Evolutionary conservation across 1,140 invertebrate species (phyloP).

Genomic region (Brachionus rotundiformis): DNA sequence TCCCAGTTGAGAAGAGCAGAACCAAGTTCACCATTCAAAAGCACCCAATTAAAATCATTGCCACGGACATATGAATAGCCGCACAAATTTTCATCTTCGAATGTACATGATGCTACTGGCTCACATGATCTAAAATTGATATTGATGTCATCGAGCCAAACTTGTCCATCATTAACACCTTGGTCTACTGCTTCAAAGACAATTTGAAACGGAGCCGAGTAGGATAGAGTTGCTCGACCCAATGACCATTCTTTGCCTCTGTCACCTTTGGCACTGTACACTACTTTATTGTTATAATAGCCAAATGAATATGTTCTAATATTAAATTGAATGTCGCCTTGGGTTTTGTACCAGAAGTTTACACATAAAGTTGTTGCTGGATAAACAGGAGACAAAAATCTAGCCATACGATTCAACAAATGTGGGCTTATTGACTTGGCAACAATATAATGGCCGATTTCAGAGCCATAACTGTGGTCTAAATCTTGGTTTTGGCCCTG

Average conservation of each 20-base stretch:
- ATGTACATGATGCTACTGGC: conserved; percentile 30
- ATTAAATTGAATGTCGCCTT: conserved; percentile 6
- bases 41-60: conserved; percentile 48
- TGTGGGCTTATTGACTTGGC: not conserved
- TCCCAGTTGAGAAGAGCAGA: not conserved
- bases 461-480: conserved; percentile 15
- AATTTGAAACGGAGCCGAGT: conserved; percentile 41
- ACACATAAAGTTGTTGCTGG: not conserved
- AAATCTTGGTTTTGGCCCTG: not conserved
- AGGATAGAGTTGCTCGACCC: not conserved
- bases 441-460: conserved; percentile 32
- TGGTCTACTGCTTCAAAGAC: conserved; percentile 35
- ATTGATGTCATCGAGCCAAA: conserved; percentile 32
- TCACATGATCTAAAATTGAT: conserved; percentile 19
- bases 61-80: not conserved
- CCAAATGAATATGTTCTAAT: conserved; percentile 50
- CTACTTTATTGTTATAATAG: not conserved
- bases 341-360: conserved; percentile 22
- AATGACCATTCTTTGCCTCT: conserved; percentile 27
- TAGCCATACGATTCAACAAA: not conserved
- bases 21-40: conserved; percentile 34
- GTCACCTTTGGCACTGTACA: not conserved
- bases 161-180: not conserved
- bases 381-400: conserved; percentile 31
- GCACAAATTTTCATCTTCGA: conserved; percentile 28